Evolutionary conservation across 1,140 invertebrate genomes (phyloP), one percentile per base, ranked within the genome.

Genomic region (Samia ricini): DNA sequence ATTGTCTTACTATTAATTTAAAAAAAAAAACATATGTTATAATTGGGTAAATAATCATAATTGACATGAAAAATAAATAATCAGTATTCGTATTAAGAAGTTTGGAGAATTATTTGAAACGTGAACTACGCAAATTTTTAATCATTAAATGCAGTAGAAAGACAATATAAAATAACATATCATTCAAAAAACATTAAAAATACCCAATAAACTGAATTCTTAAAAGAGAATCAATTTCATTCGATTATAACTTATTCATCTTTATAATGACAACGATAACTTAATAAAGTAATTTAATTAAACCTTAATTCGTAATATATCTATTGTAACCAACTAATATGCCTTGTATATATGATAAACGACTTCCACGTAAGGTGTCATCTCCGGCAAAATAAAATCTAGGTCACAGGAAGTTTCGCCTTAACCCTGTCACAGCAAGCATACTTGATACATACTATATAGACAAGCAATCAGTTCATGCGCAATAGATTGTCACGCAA

Each of bases 401-500:
- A 81, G 79, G 79, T 82, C 79, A 81, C 67, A 75, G 72, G 75
- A 79, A 82, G 79, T 76, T 77, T 69, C 69, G 58, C 68, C 64
- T 66, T 68, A 71, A 74, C 62, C 68, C 64, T 74, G 65, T 68
- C 49, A 21, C 18, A 8, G 12, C n/a, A 19, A 10, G 33, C 48
- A 58, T 67, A 66, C 67, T 64, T 71, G 57, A 68, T 55, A 36
- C 54, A 74, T 68, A 70, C 24, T 68, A 50, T 36, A 49, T 48
- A 63, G 65, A 56, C 26, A 48, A 51, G 50, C 21, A 52, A 63
- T 63, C 49, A 79, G 71, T 82, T 83, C 83, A 83, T 85, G 83
- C 83, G 83, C 81, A 80, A 55, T 70, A 64, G 6, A 18, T 2
- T 7, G 29, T 50, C 68, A 66, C 59, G 71, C 66, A 23, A 85